Percentiles rank a stretch among this genome's conserved stretches.
Conservation (phyloP, 2,797 vertebrate species). For the Cyprinella venusta region DNA sequence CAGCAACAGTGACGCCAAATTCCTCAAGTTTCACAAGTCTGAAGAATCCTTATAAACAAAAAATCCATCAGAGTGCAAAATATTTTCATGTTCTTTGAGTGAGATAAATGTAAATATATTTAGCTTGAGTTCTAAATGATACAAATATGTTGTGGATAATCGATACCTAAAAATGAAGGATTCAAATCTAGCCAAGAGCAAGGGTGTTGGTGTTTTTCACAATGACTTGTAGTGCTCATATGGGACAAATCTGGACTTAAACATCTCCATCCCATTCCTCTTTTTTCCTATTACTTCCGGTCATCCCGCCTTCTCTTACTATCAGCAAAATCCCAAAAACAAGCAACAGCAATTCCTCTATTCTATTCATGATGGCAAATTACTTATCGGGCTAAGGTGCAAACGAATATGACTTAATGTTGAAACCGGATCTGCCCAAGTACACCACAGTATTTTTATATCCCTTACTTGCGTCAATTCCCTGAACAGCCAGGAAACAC, state of each 20-base stretch:
- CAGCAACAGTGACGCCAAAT: constrained; percentile 47
- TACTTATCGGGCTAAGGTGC: neutral
- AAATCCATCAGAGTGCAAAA: constrained; percentile 26
- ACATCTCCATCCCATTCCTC: neutral
- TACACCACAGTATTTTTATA: constrained; percentile 22
- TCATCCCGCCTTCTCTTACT: neutral
- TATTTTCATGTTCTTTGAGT: neutral
- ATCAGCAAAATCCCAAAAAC: neutral
- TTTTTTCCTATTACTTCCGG: neutral
- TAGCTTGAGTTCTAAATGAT: neutral
- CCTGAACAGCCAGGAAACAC: constrained; percentile 29
- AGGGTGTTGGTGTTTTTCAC: neutral
- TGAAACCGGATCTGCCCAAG: constrained; percentile 4
- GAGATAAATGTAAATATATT: neutral
- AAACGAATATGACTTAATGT: neutral
- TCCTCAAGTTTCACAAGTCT: constrained; percentile 49
- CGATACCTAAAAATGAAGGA: neutral
- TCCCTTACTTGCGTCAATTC: constrained; percentile 14
- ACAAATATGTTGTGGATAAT: neutral
- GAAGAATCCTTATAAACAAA: constrained; percentile 22
- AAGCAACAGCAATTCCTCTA: neutral
- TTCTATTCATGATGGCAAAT: neutral
- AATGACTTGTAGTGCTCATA: neutral
- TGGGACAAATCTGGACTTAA: neutral
- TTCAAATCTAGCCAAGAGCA: neutral